phyloP scores from a whole-genome alignment of 2,797 vertebrate species.

The Microtus californicus region DNA sequence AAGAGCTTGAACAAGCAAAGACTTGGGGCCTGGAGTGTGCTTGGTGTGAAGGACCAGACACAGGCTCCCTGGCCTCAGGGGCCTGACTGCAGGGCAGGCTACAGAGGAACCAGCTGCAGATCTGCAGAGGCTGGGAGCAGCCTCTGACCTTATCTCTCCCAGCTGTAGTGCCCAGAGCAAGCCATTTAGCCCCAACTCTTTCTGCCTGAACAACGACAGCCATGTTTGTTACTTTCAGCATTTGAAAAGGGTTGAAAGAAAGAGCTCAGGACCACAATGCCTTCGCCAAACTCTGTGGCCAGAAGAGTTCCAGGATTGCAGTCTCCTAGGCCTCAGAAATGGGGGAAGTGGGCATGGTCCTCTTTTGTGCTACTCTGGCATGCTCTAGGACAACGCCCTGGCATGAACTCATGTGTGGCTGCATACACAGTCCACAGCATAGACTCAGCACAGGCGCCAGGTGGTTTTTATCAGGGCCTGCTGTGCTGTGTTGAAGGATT shows the following conservation, averaged over 20 bases:
- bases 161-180: neutral
- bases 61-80: neutral
- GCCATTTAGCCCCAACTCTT: neutral
- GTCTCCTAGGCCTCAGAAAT: neutral
- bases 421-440: neutral
- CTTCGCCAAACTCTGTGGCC: neutral
- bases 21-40: too few relatives aligned
- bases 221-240: neutral
- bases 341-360: neutral
- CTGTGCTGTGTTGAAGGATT: neutral
- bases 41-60: neutral
- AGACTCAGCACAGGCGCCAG: neutral
- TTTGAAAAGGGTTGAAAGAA: neutral
- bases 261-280: neutral
- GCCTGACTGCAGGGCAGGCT: neutral
- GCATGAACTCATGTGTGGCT: constrained; percentile 52
- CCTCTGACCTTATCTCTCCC: neutral
- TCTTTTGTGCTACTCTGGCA: neutral
- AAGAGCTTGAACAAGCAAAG: too few relatives aligned
- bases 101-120: accelerated
- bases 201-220: neutral
- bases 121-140: neutral
- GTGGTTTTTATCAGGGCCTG: constrained; percentile 12
- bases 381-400: neutral
- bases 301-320: neutral